Percentiles rank a stretch among this genome's conserved stretches.
Conservation (phyloP, 2,797 vertebrate genomes). For the Pterois miles region DNA sequence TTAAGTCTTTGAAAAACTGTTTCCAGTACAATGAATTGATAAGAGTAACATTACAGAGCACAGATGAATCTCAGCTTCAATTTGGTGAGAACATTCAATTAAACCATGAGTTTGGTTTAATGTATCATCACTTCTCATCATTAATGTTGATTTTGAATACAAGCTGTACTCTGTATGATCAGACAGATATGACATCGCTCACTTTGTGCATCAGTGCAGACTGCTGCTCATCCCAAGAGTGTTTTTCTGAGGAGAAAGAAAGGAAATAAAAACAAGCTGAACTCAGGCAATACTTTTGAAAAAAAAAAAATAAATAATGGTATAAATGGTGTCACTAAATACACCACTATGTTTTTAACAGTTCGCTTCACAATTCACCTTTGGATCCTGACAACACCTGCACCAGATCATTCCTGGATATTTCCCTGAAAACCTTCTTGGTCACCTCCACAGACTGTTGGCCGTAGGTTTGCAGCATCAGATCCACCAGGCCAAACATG, state of each 20-base stretch:
- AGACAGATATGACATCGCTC: not conserved
- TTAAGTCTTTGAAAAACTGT: no score
- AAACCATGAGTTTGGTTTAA: no score
- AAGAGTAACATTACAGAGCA: no score
- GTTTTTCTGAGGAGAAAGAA: conserved; percentile 11
- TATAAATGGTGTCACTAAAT: not conserved
- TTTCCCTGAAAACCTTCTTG: not conserved
- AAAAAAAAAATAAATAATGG: no score
- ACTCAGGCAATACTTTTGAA: not conserved
- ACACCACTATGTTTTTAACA: not conserved
- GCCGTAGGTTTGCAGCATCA: not conserved
- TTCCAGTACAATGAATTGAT: no score
- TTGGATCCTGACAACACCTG: not conserved
- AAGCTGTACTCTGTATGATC: not conserved
- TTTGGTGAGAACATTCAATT: no score
- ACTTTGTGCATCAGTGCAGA: conserved; percentile 2
- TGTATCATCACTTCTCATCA: no score
- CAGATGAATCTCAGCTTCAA: no score
- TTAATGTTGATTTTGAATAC: not conserved
- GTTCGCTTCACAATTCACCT: not conserved
- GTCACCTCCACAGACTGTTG: not conserved
- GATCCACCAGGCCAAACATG: no score
- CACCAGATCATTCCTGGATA: not conserved
- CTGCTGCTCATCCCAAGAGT: not conserved
- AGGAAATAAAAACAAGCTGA: not conserved